phyloP scores from a whole-genome alignment of 2,797 vertebrate species.

The Amphiprion clarkii region DNA sequence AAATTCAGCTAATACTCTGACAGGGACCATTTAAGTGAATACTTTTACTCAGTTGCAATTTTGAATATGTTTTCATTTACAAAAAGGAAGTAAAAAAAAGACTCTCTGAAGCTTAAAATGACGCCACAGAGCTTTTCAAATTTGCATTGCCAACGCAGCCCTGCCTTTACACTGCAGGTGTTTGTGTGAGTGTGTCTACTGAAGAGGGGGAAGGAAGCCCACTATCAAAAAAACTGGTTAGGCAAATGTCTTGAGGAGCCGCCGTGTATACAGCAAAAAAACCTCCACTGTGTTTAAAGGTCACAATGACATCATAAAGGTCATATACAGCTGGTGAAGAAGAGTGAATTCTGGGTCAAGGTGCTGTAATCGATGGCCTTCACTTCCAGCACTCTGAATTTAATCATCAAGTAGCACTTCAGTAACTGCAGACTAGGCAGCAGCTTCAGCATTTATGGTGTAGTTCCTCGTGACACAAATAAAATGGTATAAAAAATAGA shows the following conservation, averaged over 20 bases:
- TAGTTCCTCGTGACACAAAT: conserved; percentile 7
- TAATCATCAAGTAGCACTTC: conserved; percentile 42
- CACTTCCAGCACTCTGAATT: conserved; percentile 20
- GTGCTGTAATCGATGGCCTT: conserved; percentile 30
- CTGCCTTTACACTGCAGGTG: conserved; percentile 2
- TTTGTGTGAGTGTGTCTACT: conserved; percentile 12
- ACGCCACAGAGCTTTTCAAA: neutral
- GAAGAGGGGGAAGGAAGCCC: neutral
- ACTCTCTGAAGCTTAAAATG: conserved; percentile 2
- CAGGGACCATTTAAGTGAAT: neutral
- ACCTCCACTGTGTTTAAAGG: neutral
- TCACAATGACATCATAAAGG: conserved; percentile 8
- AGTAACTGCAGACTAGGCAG: conserved; percentile 15
- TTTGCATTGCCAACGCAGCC: conserved; percentile 30
- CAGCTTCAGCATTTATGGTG: conserved; percentile 21
- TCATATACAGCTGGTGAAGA: conserved; percentile 6
- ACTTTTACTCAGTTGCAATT: neutral
- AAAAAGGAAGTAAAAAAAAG: neutral
- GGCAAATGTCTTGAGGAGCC: conserved; percentile 26
- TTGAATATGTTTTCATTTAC: neutral
- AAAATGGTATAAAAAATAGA: conserved; percentile 14
- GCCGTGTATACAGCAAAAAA: neutral
- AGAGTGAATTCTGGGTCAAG: conserved; percentile 26
- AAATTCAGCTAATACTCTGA: neutral
- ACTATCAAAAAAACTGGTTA: conserved; percentile 48